Evolutionary conservation across 2,113 vertebrate species (phyloP), one percentile per base, ranked within the genome.

Genomic region (Rhombomys opimus): DNA sequence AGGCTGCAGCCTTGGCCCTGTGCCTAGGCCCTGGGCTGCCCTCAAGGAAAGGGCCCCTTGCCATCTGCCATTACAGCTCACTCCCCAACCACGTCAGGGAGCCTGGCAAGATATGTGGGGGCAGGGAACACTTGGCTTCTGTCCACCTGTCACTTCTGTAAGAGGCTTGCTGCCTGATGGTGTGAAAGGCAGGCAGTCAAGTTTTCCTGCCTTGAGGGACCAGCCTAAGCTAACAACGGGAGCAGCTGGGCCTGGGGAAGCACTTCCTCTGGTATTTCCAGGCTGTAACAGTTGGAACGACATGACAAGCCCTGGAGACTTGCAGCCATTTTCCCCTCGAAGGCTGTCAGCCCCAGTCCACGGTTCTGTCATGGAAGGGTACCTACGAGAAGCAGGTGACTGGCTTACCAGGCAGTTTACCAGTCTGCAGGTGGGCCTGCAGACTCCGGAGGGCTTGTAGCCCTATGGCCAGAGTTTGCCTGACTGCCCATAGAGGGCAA

Each of bases 1-100:
- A 41, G 84, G 25, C 0, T 70, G 57, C 50, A 7, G 67, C 38
- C 70, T 86, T 2, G 14, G 97, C 91, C 0, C 1, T 50, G 75
- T 0, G 20, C 95, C 93, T 94, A 54, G 77, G 73, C 82, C 73
- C 93, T 7, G 4, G 94, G 96, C 86, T 41, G 70, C 63, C 73
- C 93, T 95, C 95, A 84, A 96, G 80, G 35, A 70, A 46, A 84
- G 35, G 73, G 57, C 57, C 30, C 67, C 32, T n/a, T 7, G 1
- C 67, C 94, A 76, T 93, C 94, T 94, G 96, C 78, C 4, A 1
- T 52, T 1, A 32, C 25, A 46, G 57, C 84, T 65, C 8, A 0
- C 59, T 93, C 81, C 90, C 50, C 30, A n/a, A 54, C 80, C 22
- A 46, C 90, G 81, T 93, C 88, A 67, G 90, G 38, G 65, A 38